Percentiles rank a stretch among this genome's conserved stretches.
These are phyloP conservation scores for Hemithea aestivaria DNA, from an alignment of 2,888 invertebrate genomes.

Conservation along the genomic window DNA sequence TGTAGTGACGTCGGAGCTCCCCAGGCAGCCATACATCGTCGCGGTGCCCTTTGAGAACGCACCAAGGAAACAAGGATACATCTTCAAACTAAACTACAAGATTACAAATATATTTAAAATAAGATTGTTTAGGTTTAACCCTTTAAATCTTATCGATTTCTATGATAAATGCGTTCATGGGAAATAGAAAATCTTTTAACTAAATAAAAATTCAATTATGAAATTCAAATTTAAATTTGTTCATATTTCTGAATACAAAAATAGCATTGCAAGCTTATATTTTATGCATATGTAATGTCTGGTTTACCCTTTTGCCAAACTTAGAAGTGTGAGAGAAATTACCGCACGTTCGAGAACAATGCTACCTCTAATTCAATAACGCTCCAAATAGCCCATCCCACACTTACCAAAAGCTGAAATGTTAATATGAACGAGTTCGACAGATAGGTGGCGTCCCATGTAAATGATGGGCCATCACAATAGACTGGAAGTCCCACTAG, in stretches of 20 bases:
- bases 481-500: slow-evolving; percentile 59
- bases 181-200: no score
- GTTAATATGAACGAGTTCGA: slow-evolving; percentile 42
- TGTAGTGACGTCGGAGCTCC: slow-evolving; percentile 49
- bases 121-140: no score
- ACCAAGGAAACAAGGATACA: slow-evolving; percentile 29
- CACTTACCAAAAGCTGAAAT: slow-evolving; percentile 43
- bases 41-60: slow-evolving; percentile 52
- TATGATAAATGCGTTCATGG: no score
- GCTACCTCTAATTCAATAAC: slow-evolving; percentile 10
- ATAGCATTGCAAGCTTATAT: no score
- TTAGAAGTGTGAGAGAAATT: slow-evolving; percentile 6
- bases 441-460: slow-evolving; percentile 66
- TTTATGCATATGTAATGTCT: no score
- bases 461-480: slow-evolving; percentile 71
- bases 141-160: no score
- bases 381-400: slow-evolving; percentile 19
- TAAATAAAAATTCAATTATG: no score
- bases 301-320: neutral
- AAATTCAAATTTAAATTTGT: no score
- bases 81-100: slow-evolving; percentile 17
- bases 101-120: slow-evolving; percentile 7
- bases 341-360: slow-evolving; percentile 14
- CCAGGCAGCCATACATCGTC: slow-evolving; percentile 70
- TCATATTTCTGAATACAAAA: no score